These are phyloP conservation scores for Eciton burchellii DNA, from an alignment of 1,140 invertebrate genomes.

Conservation along the genomic window DNA sequence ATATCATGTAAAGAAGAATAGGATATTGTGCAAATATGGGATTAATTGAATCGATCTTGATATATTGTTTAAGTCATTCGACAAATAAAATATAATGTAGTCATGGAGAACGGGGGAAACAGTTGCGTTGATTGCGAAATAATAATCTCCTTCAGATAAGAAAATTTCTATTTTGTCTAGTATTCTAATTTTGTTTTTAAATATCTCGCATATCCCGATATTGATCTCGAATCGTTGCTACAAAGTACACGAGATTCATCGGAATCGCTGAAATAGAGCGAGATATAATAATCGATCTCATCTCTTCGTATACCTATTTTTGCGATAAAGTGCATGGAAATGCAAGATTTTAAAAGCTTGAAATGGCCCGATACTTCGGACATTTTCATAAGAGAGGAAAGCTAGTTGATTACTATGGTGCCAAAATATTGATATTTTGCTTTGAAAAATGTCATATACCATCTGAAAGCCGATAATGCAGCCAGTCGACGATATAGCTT, in stretches of 20 bases:
- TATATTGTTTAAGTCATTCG: background rate
- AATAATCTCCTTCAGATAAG: no score
- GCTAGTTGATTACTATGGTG: background rate
- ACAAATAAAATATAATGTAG: no score
- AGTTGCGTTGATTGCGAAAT: no score
- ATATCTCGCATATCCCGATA: background rate
- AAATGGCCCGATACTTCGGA: background rate
- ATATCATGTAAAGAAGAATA: no score
- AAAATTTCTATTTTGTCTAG: background rate
- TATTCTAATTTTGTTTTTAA: constrained; percentile 5
- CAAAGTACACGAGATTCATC: background rate
- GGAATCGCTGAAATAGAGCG: background rate
- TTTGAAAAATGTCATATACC: constrained; percentile 20
- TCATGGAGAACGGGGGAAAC: no score
- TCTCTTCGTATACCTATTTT: no score
- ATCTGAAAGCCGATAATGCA: constrained; percentile 32
- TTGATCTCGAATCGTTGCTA: background rate
- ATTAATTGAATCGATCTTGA: constrained; percentile 10
- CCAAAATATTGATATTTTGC: constrained; percentile 33
- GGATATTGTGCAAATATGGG: background rate
- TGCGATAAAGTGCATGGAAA: no score
- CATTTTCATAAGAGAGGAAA: constrained; percentile 4
- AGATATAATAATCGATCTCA: no score
- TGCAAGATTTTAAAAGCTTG: no score
- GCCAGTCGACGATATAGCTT: constrained; percentile 9